phyloP scores from a whole-genome alignment of 2,113 vertebrate genomes.

The Nothoprocta perdicaria region DNA sequence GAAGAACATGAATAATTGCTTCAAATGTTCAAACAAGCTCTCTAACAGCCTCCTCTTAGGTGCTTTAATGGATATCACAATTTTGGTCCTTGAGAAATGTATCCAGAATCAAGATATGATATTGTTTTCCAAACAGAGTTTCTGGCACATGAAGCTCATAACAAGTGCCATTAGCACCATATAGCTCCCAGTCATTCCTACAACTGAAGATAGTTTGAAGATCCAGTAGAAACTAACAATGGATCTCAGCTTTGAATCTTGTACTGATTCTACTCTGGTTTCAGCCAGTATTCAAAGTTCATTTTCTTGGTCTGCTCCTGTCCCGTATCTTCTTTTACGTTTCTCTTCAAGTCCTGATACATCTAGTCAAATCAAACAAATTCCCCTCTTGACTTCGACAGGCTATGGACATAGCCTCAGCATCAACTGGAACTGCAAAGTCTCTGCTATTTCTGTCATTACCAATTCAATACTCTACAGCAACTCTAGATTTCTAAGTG shows the following conservation, averaged over 20 bases:
- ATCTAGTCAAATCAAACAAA: not conserved
- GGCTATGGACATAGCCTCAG: not conserved
- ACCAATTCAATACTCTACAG: not conserved
- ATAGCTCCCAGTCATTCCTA: conserved; percentile 1
- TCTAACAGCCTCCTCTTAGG: conserved; percentile 45
- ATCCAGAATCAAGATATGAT: not conserved
- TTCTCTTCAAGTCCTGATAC: not conserved
- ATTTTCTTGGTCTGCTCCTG: not conserved
- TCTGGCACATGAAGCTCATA: not conserved
- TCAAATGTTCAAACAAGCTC: conserved; percentile 40
- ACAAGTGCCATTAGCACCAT: not conserved
- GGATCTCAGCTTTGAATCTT: not conserved
- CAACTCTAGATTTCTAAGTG: not conserved
- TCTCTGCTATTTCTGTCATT: not conserved
- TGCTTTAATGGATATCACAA: conserved; percentile 43
- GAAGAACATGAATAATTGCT: conserved; percentile 69
- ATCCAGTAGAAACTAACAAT: not conserved
- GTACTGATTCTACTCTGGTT: not conserved
- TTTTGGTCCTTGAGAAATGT: conserved; percentile 3
- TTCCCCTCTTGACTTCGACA: not conserved
- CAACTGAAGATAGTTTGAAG: not conserved
- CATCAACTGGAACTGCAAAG: not conserved
- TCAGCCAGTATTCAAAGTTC: not conserved
- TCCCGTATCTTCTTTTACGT: accelerated
- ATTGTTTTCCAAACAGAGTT: not conserved